A percentile compares a stretch with the other conserved stretches of the same genome.
Evolutionary conservation across 2,888 invertebrate species (phyloP).

Genomic region (Brachypalpus laphriformis): DNA sequence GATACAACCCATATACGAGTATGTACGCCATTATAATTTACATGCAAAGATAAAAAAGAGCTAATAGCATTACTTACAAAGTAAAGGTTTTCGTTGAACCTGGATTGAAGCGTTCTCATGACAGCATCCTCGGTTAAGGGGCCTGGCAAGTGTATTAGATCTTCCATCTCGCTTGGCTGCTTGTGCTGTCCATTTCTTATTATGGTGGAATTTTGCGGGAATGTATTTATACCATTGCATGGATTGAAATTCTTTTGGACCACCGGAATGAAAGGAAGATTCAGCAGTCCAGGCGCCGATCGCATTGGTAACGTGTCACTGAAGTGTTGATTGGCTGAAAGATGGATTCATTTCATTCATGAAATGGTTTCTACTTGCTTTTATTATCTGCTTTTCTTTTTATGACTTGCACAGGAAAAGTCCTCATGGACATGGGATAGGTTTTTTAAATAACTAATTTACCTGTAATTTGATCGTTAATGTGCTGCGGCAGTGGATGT

Average conservation of each 20-base stretch:
- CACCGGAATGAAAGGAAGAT: slow-evolving; percentile 77
- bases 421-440: slow-evolving; percentile 2
- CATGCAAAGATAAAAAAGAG: background rate
- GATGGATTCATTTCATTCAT: slow-evolving; percentile 48
- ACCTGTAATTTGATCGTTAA: slow-evolving; percentile 77
- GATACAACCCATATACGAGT: background rate
- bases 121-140: slow-evolving; percentile 97
- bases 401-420: slow-evolving; percentile 25
- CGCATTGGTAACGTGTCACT: slow-evolving; percentile 76
- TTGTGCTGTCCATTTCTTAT: slow-evolving; percentile 74
- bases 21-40: slow-evolving; percentile 8
- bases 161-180: slow-evolving; percentile 86
- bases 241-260: slow-evolving; percentile 79
- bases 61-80: slow-evolving; percentile 87
- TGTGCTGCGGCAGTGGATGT: slow-evolving; percentile 83
- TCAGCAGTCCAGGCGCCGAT: slow-evolving; percentile 75
- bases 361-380: slow-evolving; percentile 30
- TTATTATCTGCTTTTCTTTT: slow-evolving; percentile 37
- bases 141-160: slow-evolving; percentile 95
- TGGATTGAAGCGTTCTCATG: slow-evolving; percentile 93
- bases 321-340: slow-evolving; percentile 66
- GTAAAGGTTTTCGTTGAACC: slow-evolving; percentile 93
- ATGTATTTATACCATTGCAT: slow-evolving; percentile 79
- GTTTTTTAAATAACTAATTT: slow-evolving; percentile 17
- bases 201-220: slow-evolving; percentile 74